phyloP scores from a whole-genome alignment of 53 echinoderm and acorn worm species.

The Mesocentrotus franciscanus region DNA sequence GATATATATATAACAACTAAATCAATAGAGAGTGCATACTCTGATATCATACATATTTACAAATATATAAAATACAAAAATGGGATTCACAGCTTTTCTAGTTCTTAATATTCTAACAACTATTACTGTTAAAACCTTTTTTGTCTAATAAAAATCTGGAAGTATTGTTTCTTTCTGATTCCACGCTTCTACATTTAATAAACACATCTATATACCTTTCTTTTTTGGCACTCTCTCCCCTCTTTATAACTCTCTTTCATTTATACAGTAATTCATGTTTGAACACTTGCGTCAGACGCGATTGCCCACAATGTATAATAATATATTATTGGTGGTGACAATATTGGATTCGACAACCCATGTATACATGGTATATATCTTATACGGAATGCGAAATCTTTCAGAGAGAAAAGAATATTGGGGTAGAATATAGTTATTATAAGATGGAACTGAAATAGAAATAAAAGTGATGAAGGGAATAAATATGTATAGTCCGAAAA shows the following conservation, averaged over 20 bases:
- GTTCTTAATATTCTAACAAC: background rate
- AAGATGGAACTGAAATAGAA: background rate
- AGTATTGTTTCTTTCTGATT: slow-evolving; percentile 2
- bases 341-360: background rate
- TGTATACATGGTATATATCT: background rate
- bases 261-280: no score
- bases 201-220: background rate
- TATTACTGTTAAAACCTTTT: slow-evolving; percentile 17
- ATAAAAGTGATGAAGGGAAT: background rate
- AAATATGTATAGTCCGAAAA: background rate
- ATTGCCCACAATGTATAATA: no score
- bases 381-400: no score
- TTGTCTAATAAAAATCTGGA: slow-evolving; percentile 45
- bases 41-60: slow-evolving; percentile 59
- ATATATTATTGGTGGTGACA: no score
- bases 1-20: background rate
- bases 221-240: background rate
- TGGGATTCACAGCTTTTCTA: slow-evolving; percentile 21
- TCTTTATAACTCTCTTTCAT: background rate
- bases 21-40: background rate
- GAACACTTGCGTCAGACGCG: no score
- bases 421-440: no score
- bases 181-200: slow-evolving; percentile 1
- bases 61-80: slow-evolving; percentile 66
- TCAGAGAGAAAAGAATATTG: no score